Conservation (phyloP, 2,797 vertebrate species). For the Geotrypetes seraphini region DNA sequence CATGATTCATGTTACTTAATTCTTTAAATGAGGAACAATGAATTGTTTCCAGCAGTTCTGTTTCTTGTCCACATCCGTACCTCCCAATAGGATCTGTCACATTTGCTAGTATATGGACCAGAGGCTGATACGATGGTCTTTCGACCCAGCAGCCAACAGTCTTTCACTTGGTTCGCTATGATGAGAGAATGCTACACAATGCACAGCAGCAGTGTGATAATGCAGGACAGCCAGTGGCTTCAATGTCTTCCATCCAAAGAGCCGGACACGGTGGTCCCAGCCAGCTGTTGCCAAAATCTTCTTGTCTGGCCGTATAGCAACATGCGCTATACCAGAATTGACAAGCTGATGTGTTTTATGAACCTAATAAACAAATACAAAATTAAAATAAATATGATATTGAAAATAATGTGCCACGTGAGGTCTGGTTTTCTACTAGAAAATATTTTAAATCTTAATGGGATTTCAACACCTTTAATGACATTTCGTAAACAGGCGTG, state of each 20-base stretch:
- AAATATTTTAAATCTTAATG: too few species aligned
- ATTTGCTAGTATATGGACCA: slow-evolving; percentile 77
- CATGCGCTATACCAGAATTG: slow-evolving; percentile 79
- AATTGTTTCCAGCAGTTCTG: background rate
- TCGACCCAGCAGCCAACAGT: slow-evolving; percentile 82
- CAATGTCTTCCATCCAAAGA: slow-evolving; percentile 84
- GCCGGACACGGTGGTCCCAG: slow-evolving; percentile 82
- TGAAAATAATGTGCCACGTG: too few species aligned
- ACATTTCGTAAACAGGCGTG: too few species aligned
- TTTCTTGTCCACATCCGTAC: background rate
- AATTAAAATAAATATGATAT: too few species aligned
- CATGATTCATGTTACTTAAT: too few species aligned
- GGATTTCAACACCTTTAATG: too few species aligned
- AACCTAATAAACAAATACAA: slow-evolving; percentile 54
- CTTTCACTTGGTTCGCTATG: slow-evolving; percentile 47
- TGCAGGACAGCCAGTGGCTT: slow-evolving; percentile 79
- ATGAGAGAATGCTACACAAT: slow-evolving; percentile 75
- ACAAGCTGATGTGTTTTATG: slow-evolving; percentile 55
- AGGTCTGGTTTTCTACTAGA: too few species aligned
- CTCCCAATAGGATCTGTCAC: background rate
- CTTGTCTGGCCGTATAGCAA: slow-evolving; percentile 67
- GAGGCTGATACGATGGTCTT: slow-evolving; percentile 82
- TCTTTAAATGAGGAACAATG: background rate
- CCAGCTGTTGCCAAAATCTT: slow-evolving; percentile 80
- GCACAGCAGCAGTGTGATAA: slow-evolving; percentile 73